Base-by-base conservation (phyloP, 2,113 vertebrate species). In the Solenodon paradoxus region DNA sequence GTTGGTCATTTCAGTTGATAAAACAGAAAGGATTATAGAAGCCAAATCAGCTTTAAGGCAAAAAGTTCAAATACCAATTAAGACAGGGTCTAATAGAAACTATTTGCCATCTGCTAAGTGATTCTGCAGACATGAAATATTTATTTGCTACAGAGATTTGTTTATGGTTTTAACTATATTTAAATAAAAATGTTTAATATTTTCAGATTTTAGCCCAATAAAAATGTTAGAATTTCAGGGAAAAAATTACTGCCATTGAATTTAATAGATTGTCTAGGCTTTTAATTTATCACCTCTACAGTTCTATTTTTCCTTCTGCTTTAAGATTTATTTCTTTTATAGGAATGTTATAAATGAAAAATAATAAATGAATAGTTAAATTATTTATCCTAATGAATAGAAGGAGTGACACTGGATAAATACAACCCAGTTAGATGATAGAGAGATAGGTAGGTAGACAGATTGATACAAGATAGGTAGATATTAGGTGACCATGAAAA, bases 61-160 rank as follows among this genome's bases (percentile, higher is more conserved):
- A 94, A 61, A 81, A 98, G 95, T 96, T 97, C 94, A 97, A 96
- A 68, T 89, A 72, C 75, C 93, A 97, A 93, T 97, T 97, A 97
- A 96, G 61, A 94, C 7, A 97, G 49, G 35, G 51, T 22, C 90
- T 93, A 94, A 96, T 95, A 90, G 80, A 92, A 96, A 64, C 84
- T 96, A 81, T 88, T 96, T 85, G 45, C 96, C 84, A 93, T 61
- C 90, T 96, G 40, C 66, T 90, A 97, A 87, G 49, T 95, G 92
- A 86, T n/a, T 92, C 90, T 88, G 42, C 32, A 96, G 88, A 97
- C 35, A 40, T 49, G 30, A 59, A 40, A 97, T 96, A 32, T 93
- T 66, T 64, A 71, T 55, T 97, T 95, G 30, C 93, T 74, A 68
- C 47, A 47, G 63, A 97, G 88, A 96, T 87, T 68, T 92, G 6